A percentile compares a stretch with the other conserved stretches of the same genome.
Conservation (phyloP, 2,888 invertebrate genomes). For the Rhopalosiphum nymphaeae region DNA sequence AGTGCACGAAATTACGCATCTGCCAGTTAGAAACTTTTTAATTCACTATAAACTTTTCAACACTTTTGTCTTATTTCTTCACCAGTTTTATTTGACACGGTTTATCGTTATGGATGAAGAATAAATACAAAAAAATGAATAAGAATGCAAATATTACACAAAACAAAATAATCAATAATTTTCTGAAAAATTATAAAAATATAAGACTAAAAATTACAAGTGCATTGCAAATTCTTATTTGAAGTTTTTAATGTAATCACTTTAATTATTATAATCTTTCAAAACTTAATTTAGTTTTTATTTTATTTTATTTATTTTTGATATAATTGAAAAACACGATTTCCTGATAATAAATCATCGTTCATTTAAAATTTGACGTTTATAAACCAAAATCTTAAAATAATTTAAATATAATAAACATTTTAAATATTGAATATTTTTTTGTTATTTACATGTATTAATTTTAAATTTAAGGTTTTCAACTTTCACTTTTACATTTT, state of each 20-base stretch:
- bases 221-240: background rate
- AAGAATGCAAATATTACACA: background rate
- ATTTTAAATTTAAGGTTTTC: background rate
- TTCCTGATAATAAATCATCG: background rate
- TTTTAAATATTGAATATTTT: background rate
- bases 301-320: background rate
- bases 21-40: slow-evolving; percentile 48
- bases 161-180: background rate
- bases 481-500: background rate
- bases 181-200: background rate
- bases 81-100: slow-evolving; percentile 36
- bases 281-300: background rate
- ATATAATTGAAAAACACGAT: background rate
- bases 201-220: background rate
- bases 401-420: background rate
- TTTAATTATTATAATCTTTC: background rate
- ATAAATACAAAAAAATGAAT: background rate
- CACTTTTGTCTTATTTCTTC: slow-evolving; percentile 31
- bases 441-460: background rate
- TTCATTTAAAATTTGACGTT: background rate
- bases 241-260: background rate
- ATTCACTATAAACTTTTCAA: slow-evolving; percentile 52
- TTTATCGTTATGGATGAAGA: slow-evolving; percentile 26
- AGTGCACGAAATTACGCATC: slow-evolving; percentile 46
- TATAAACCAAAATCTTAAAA: background rate